Percentiles rank a stretch among this genome's conserved stretches.
Conservation (phyloP, 2,113 vertebrate genomes). For the Chaetorhynchus papuensis region DNA sequence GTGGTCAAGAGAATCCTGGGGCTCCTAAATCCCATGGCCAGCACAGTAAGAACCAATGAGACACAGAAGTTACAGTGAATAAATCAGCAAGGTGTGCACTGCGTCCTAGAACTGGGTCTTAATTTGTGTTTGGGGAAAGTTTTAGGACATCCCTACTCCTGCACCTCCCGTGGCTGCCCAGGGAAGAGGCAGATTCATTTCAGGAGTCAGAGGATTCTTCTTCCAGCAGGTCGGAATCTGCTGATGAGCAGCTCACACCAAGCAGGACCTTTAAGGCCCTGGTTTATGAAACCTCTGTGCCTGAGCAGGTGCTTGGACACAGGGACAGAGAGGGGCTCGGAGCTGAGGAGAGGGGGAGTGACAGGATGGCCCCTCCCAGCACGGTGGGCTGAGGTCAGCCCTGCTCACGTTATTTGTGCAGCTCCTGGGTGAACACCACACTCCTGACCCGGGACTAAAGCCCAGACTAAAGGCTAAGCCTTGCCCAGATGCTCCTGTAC, state of each 20-base stretch:
- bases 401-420: accelerated
- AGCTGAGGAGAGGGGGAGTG: neutral
- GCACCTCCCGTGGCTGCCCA: neutral
- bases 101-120: neutral
- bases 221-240: neutral
- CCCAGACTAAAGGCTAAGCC: neutral
- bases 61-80: neutral
- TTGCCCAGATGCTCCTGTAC: neutral
- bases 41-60: neutral
- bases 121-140: neutral
- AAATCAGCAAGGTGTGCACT: neutral
- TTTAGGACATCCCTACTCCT: neutral
- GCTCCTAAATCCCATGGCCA: neutral
- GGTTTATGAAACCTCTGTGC: neutral
- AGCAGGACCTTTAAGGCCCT: neutral
- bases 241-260: neutral
- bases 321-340: neutral
- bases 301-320: accelerated
- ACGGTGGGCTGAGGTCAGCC: accelerated
- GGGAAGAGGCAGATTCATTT: neutral
- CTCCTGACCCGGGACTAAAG: neutral
- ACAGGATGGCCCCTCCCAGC: neutral
- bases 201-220: neutral
- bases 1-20: neutral
- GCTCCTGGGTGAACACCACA: neutral